Evolutionary conservation across 2,113 vertebrate genomes (phyloP), one percentile per base, ranked within the genome.

Genomic region (Cinclus mexicanus): DNA sequence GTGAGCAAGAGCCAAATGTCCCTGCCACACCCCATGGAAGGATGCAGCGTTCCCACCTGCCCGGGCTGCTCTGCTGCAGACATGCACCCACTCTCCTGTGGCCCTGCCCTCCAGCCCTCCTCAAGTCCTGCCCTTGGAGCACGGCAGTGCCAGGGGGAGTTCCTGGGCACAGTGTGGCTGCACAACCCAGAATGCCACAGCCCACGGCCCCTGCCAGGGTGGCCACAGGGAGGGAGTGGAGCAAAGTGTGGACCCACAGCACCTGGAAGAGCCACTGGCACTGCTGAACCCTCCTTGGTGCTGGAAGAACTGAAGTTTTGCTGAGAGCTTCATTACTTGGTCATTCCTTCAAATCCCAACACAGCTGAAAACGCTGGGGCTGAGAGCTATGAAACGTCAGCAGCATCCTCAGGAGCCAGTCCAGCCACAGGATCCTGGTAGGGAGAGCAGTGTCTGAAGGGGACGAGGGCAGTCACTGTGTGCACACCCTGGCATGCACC

Each of bases 11-110:
- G 55, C 68, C 33, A 20, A 65, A 33, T 0, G 2, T 35, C 52
- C 44, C 35, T 6, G 3, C 33, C 17, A 10, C n/a, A 21, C 25
- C 42, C 13, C 35, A 24, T 9, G 0, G 0, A 44, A 57, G n/a
- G 70, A 57, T 0, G 0, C 1, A 10, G 35, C 1, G 1, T 20
- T 77, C 55, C 50, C 5, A 0, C 9, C 14, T 24, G 41, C 1
- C 6, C 7, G 3, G 46, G 42, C 49, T 44, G 81, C 69, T 55
- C 79, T 1, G 9, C 68, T 29, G 12, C 3, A 17, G 68, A 37
- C 23, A 6, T 3, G 7, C 26, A 31, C 7, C 14, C 60, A 21
- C 50, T 14, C 28, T 33, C 15, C 8, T 9, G 35, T 26, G 41
- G 20, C 50, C 29, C 24, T 42, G 42, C 10, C 24, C 42, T 46